Evolutionary conservation across 2,888 invertebrate genomes (phyloP), one percentile per base, ranked within the genome.

Genomic region (Ornithoptera alexandrae): DNA sequence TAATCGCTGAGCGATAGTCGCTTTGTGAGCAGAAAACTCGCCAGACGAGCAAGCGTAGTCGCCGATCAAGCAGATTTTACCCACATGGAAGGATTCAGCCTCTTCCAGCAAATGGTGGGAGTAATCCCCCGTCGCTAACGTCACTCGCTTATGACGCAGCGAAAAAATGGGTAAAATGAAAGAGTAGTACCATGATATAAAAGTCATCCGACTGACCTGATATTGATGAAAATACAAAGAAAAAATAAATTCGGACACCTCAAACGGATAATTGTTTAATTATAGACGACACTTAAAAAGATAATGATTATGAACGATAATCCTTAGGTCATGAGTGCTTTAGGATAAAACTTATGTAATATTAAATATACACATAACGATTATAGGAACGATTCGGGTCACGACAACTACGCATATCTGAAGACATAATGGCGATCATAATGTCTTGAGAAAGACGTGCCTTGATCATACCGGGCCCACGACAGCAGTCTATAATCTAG

Each of bases 401-500:
- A 57, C 56, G 67, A 24, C 20, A 46, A 61, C 59, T 61, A 67
- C 36, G 61, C n/a, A 61, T 22, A 62, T 62, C 60, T 68, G 62
- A 73, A 60, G 62, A 67, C 24, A 57, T 67, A 24, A 50, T 24
- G 17, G 12, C 15, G 24, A 22, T 50, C 62, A 62, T 67, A 67
- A 67, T 57, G 67, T 62, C 67, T 61, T 46, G 56, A 8, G 22
- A 66, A 22, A 56, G 61, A 67, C 67, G 67, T 56, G 61, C 18
- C 56, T 67, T 36, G n/a, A 46, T 42, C 15, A 61, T 15, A 61
- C 39, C 46, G 10, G 15, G 20, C 56, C 22, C 39, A 12, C 17
- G 30, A 42, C 66, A 59, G 10, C 65, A 24, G 53, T 22, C 30
- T 30, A 30, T 30, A 5, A 1, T 22, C 22, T 22, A 22, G 0